These are phyloP conservation scores for Phania funesta DNA, from an alignment of 2,888 invertebrate genomes.

Conservation along the genomic window DNA sequence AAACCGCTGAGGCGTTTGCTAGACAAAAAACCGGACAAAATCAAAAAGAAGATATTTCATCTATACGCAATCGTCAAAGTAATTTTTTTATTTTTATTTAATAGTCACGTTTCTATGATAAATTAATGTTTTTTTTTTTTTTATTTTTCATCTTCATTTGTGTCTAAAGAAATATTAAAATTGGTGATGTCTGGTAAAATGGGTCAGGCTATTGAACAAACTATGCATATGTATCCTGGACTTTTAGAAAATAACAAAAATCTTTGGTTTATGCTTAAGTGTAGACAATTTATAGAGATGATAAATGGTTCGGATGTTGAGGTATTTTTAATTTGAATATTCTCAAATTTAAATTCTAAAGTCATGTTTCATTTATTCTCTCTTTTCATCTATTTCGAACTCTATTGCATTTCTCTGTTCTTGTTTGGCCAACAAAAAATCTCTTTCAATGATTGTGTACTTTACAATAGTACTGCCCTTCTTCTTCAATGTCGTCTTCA, in stretches of 20 bases:
- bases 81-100: conserved; percentile 69
- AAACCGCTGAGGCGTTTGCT: conserved; percentile 97
- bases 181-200: conserved; percentile 95
- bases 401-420: conserved; percentile 36
- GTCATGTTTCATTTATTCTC: conserved; percentile 50
- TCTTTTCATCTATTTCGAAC: conserved; percentile 11
- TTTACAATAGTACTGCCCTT: conserved; percentile 73
- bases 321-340: conserved; percentile 78
- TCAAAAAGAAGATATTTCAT: conserved; percentile 94
- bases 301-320: conserved; percentile 94
- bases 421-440: background rate
- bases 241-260: conserved; percentile 94
- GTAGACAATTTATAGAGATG: conserved; percentile 99
- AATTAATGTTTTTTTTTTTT: conserved; percentile 24
- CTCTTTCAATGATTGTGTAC: conserved; percentile 38
- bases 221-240: conserved; percentile 94
- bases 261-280: conserved; percentile 96
- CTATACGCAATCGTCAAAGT: conserved; percentile 98
- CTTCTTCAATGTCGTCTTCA: conserved; percentile 72
- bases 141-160: conserved; percentile 49
- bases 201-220: conserved; percentile 96
- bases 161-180: conserved; percentile 91
- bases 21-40: conserved; percentile 90
- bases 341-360: conserved; percentile 49
- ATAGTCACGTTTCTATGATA: too few relatives aligned